A percentile compares a stretch with the other conserved stretches of the same genome.
Conservation (phyloP, 1,140 invertebrate genomes). For the Phortica variegata region DNA sequence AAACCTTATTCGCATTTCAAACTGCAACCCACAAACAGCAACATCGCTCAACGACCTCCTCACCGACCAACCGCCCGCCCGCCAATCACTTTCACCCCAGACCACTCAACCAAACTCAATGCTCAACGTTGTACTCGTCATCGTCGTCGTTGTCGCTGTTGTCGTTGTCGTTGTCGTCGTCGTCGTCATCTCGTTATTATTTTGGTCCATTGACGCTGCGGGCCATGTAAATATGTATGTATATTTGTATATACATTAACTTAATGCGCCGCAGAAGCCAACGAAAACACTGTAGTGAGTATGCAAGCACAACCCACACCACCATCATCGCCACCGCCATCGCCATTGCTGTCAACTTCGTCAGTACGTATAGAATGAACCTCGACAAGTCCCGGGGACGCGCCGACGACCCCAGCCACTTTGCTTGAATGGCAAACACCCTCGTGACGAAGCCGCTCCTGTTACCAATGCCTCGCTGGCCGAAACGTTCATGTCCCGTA, state of each 20-base stretch:
- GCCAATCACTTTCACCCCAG: conserved; percentile 5
- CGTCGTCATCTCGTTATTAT: conserved; percentile 39
- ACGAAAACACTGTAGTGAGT: conserved; percentile 15
- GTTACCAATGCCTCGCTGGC: too few species aligned
- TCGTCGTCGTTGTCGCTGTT: conserved; percentile 15
- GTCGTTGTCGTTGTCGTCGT: too few species aligned
- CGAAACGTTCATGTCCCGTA: conserved; percentile 51
- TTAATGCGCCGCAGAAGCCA: conserved; percentile 21
- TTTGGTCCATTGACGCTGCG: conserved; percentile 57
- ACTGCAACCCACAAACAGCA: conserved; percentile 20
- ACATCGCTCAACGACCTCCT: not conserved
- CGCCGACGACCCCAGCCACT: too few species aligned
- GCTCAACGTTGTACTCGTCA: conserved; percentile 4
- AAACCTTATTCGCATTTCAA: conserved; percentile 40
- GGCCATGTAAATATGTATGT: conserved; percentile 31
- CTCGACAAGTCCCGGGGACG: too few species aligned
- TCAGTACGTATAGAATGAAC: not conserved
- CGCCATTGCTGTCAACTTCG: conserved; percentile 23
- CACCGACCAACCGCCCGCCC: conserved; percentile 7
- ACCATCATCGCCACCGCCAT: not conserved
- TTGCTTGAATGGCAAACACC: conserved; percentile 22
- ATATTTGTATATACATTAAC: conserved; percentile 11
- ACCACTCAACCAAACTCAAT: conserved; percentile 1
- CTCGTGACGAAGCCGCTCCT: too few species aligned
- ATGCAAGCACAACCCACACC: conserved; percentile 7